These are phyloP conservation scores for Triplophysa tibetana DNA, from an alignment of 2,113 vertebrate genomes.

Conservation along the genomic window DNA sequence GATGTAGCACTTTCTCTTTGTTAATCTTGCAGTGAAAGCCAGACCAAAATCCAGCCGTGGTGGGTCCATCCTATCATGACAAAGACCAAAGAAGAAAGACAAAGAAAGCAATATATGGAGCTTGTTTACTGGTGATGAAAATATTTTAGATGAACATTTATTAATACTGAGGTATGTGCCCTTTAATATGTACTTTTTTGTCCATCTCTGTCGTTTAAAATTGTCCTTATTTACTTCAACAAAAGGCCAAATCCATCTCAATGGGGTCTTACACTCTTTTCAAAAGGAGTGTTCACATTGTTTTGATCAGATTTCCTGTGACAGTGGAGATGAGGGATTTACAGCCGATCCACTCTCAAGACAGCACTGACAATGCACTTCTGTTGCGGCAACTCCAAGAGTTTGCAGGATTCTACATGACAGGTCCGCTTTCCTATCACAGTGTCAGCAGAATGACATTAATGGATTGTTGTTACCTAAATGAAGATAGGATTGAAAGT, in stretches of 20 bases:
- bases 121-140: conserved; percentile 2
- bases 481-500: background rate
- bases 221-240: background rate
- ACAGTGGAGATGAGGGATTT: conserved; percentile 37
- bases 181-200: background rate
- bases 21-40: conserved; percentile 6
- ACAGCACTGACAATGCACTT: conserved; percentile 30
- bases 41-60: conserved; percentile 9
- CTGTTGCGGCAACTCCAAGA: conserved; percentile 11
- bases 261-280: background rate
- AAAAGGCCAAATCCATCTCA: background rate
- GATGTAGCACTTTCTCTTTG: background rate
- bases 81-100: no score
- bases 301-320: conserved; percentile 30
- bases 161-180: conserved; percentile 12
- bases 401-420: conserved; percentile 22
- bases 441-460: conserved; percentile 42
- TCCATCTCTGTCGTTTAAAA: background rate
- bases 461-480: conserved; percentile 37
- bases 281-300: conserved; percentile 16
- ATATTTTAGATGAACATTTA: conserved; percentile 2
- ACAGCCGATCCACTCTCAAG: conserved; percentile 36
- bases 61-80: conserved; percentile 11
- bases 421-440: conserved; percentile 38
- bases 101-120: conserved; percentile 7